Conservation (phyloP, 2,113 vertebrate species). For the Nothoprocta pentlandii region DNA sequence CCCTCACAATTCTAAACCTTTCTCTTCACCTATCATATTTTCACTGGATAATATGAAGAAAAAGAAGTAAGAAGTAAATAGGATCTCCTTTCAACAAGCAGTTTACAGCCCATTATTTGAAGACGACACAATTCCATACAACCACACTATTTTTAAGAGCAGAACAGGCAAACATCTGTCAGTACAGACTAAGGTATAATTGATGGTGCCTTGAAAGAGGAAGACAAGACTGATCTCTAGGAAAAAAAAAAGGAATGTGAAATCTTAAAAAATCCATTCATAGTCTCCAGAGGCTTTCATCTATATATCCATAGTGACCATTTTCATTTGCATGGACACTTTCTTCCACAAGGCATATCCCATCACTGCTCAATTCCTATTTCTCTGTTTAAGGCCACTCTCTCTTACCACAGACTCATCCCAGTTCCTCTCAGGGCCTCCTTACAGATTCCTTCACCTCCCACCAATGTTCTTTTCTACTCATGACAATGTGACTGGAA, state of each 20-base stretch:
- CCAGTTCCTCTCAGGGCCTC: neutral
- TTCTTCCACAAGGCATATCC: neutral
- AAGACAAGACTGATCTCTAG: neutral
- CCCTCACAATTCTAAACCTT: accelerated
- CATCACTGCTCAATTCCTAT: neutral
- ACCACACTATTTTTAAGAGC: neutral
- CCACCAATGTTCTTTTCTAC: neutral
- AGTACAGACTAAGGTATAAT: neutral
- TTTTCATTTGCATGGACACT: neutral
- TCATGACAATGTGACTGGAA: neutral
- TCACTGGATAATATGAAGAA: neutral
- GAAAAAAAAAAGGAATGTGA: too few species aligned
- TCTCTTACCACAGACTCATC: neutral
- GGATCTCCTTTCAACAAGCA: neutral
- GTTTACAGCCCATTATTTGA: neutral
- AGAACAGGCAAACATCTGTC: neutral
- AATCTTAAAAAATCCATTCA: neutral
- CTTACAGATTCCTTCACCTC: neutral
- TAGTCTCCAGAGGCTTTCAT: neutral
- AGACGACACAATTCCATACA: neutral
- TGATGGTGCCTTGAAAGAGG: neutral
- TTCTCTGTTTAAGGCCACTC: accelerated
- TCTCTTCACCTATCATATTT: neutral
- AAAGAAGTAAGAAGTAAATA: neutral
- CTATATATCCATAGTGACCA: neutral